Percentiles rank a stretch among this genome's conserved stretches.
These are phyloP conservation scores for Lota lota DNA, from an alignment of 2,113 vertebrate species.

Conservation along the genomic window DNA sequence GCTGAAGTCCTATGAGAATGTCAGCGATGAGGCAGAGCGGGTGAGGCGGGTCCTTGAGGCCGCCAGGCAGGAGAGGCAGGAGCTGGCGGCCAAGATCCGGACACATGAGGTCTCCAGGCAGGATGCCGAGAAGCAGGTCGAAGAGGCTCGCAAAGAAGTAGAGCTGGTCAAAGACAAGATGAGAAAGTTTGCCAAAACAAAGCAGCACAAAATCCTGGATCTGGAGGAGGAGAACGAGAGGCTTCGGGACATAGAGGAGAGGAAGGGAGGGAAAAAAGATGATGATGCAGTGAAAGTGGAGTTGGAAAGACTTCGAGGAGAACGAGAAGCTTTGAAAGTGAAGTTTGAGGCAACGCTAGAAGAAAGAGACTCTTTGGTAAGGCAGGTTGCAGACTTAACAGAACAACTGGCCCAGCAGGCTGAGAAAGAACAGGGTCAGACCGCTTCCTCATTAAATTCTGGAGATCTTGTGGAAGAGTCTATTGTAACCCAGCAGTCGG, in stretches of 20 bases:
- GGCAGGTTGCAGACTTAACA: conserved; percentile 58
- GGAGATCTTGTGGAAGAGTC: conserved; percentile 43
- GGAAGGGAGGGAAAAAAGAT: conserved; percentile 35
- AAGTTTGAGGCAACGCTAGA: conserved; percentile 46
- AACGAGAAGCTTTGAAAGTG: conserved; percentile 49
- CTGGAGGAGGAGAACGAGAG: conserved; percentile 93
- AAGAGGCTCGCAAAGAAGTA: conserved; percentile 83
- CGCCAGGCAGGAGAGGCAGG: conserved; percentile 87
- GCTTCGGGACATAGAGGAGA: conserved; percentile 68
- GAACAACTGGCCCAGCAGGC: conserved; percentile 57
- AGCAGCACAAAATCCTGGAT: conserved; percentile 94
- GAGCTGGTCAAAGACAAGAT: conserved; percentile 91
- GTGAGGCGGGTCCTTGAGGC: conserved; percentile 84
- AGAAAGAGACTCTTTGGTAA: conserved; percentile 58
- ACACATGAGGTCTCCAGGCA: conserved; percentile 73
- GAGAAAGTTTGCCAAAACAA: conserved; percentile 94
- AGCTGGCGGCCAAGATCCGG: conserved; percentile 76
- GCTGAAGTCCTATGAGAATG: conserved; percentile 93
- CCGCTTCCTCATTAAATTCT: not conserved
- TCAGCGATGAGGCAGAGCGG: conserved; percentile 87
- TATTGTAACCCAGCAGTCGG: conserved; percentile 38
- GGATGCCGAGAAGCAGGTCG: conserved; percentile 77
- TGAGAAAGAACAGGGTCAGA: conserved; percentile 40
- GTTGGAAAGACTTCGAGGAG: conserved; percentile 45
- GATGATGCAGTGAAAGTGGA: conserved; percentile 51